phyloP scores from a whole-genome alignment of 2,888 invertebrate species.

The Pristionchus mayeri region DNA sequence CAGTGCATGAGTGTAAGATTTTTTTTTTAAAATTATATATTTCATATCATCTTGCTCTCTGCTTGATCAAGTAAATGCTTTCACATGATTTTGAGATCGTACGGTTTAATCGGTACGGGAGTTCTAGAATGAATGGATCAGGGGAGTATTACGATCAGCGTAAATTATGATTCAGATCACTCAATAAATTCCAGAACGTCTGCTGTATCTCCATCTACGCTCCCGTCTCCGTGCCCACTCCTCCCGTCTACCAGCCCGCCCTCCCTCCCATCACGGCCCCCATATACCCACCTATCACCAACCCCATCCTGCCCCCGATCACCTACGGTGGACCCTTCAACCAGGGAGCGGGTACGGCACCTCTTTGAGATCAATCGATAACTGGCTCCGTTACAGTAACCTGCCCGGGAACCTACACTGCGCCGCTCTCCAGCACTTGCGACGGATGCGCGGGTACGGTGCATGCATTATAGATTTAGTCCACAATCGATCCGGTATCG shows the following conservation, averaged over 20 bases:
- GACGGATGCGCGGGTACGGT: conserved; percentile 21
- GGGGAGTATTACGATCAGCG: no score
- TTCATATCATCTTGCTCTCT: background rate
- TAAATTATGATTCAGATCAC: no score
- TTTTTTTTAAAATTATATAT: background rate
- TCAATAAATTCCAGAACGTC: conserved; percentile 64
- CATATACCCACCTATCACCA: background rate
- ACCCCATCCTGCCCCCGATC: background rate
- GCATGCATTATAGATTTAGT: background rate
- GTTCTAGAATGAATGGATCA: no score
- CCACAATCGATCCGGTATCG: no score
- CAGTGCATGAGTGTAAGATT: conserved; percentile 53
- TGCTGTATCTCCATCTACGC: conserved; percentile 59
- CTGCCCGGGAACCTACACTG: conserved; percentile 34
- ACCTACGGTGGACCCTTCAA: conserved; percentile 53
- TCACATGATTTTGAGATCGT: no score
- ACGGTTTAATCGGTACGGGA: background rate
- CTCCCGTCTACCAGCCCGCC: conserved; percentile 37
- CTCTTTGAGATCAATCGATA: no score
- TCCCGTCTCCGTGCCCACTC: background rate
- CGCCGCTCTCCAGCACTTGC: conserved; percentile 4
- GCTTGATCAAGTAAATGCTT: no score
- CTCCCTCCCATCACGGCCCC: background rate
- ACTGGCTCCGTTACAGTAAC: background rate
- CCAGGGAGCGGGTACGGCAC: conserved; percentile 62